Percentiles rank a stretch among this genome's conserved stretches.
Conservation (phyloP, 2,797 vertebrate genomes). For the Botia kubotai region DNA sequence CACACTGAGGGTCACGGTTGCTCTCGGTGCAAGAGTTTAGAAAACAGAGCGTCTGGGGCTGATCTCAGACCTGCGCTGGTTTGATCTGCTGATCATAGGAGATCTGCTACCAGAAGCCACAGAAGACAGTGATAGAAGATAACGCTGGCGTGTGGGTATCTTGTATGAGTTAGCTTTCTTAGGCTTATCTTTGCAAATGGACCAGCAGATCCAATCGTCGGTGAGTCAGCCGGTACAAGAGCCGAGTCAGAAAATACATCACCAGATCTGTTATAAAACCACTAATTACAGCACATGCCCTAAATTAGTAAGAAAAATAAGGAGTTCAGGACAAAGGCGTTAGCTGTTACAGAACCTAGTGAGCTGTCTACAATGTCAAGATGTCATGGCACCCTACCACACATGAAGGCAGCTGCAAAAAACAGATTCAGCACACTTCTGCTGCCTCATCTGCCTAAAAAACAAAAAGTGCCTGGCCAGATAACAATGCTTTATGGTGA, state of each 20-base stretch:
- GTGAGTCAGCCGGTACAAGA: conserved; percentile 1
- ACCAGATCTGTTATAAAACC: conserved; percentile 17
- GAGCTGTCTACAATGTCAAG: too few relatives aligned
- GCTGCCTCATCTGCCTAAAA: too few relatives aligned
- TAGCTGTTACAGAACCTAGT: background rate
- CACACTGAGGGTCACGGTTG: background rate
- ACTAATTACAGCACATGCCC: background rate
- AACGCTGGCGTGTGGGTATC: conserved; percentile 14
- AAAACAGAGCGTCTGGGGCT: background rate
- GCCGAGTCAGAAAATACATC: conserved; percentile 2
- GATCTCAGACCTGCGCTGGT: conserved; percentile 36
- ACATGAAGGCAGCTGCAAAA: too few relatives aligned
- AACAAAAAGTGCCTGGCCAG: too few relatives aligned
- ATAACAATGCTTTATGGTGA: too few relatives aligned
- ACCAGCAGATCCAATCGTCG: background rate
- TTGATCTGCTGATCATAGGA: conserved; percentile 49
- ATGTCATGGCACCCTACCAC: too few relatives aligned
- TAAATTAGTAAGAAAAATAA: background rate
- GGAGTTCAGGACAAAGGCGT: background rate
- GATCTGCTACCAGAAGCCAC: conserved; percentile 22
- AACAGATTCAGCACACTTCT: too few relatives aligned
- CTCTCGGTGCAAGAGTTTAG: background rate
- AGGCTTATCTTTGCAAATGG: conserved; percentile 27
- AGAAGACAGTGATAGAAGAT: conserved; percentile 39
- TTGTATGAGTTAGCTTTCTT: conserved; percentile 6